A percentile compares a stretch with the other conserved stretches of the same genome.
phyloP scores from a whole-genome alignment of 1,140 invertebrate species.

The Marisa cornuarietis region DNA sequence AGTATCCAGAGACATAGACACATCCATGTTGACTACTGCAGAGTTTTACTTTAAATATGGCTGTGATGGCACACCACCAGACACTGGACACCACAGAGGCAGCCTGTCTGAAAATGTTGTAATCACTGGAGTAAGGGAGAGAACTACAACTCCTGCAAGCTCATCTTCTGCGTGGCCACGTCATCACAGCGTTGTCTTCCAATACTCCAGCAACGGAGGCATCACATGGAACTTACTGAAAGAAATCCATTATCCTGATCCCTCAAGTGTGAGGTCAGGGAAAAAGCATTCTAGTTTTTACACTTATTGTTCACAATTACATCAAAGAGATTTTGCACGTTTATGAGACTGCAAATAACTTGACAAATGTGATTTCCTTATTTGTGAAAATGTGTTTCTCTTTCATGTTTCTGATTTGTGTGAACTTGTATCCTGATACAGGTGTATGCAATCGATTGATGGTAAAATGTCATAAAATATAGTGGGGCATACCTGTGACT shows the following conservation, averaged over 20 bases:
- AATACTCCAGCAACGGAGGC: constrained; percentile 68
- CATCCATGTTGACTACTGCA: constrained; percentile 61
- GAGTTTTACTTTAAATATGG: constrained; percentile 67
- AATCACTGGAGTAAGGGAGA: neutral
- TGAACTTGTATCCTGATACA: too few species aligned
- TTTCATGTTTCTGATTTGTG: too few species aligned
- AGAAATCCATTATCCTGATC: constrained; percentile 63
- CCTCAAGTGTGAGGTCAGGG: constrained; percentile 52
- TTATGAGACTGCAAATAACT: too few species aligned
- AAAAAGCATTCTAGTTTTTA: neutral
- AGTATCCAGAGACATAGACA: constrained; percentile 66
- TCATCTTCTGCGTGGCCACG: constrained; percentile 49
- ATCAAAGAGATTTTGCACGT: too few species aligned
- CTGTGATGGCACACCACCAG: constrained; percentile 47
- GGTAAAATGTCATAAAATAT: too few species aligned
- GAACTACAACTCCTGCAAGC: neutral
- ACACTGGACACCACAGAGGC: neutral
- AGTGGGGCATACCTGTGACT: too few species aligned
- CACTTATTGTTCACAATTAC: too few species aligned
- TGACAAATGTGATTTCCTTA: too few species aligned
- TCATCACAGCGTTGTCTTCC: constrained; percentile 64
- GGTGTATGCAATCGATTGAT: too few species aligned
- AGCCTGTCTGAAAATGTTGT: neutral
- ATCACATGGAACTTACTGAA: constrained; percentile 66
- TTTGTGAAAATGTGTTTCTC: too few species aligned